Base-by-base conservation (phyloP, 1,140 invertebrate genomes). In the Zaprionus tsacasi region DNA sequence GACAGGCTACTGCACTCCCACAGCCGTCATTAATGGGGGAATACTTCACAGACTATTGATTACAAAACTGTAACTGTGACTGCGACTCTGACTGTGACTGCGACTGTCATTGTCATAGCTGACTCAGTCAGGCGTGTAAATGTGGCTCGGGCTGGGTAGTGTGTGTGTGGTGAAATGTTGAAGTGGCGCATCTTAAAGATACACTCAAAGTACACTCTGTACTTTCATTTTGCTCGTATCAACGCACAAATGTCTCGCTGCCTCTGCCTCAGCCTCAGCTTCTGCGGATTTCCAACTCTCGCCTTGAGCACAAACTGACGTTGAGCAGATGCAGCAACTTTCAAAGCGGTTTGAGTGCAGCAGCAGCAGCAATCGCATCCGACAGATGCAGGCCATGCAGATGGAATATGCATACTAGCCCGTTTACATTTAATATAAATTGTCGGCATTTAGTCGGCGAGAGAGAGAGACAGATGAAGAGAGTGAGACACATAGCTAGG, bases 141-240 rank as follows among this genome's bases (percentile, higher is more conserved):
- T 88, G 82, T 78, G 77, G 66, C 72, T 61, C 65, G 82, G 74
- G 65, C 50, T 79, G 77, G 27, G 27, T 30, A 30, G 27, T 30
- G 27, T 30, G 27, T 30, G 21, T 30, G 27, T 6, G 27, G 72
- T 82, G 82, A 79, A 82, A 82, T 87, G 76, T 57, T 52, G 33
- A 66, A 45, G 36, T 38, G 43, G 36, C 21, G n/a, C 36, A 76
- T 76, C 60, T 76, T 63, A 21, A 45, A 63, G 57, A 69, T 70
- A 63, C 66, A 54, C 25, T 40, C 27, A 40, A 58, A 59, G n/a
- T 38, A 57, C 68, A 56, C 56, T 50, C 56, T 50, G 77, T 87
- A 88, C 83, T 88, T 88, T 88, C 83, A 76, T 88, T 89, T 87
- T 35, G 56, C 56, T 60, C 33, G 52, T 54, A 70, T 52, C 60